A percentile compares a stretch with the other conserved stretches of the same genome.
Evolutionary conservation across 2,113 vertebrate species (phyloP).

Genomic region (Mastomys natalensis): DNA sequence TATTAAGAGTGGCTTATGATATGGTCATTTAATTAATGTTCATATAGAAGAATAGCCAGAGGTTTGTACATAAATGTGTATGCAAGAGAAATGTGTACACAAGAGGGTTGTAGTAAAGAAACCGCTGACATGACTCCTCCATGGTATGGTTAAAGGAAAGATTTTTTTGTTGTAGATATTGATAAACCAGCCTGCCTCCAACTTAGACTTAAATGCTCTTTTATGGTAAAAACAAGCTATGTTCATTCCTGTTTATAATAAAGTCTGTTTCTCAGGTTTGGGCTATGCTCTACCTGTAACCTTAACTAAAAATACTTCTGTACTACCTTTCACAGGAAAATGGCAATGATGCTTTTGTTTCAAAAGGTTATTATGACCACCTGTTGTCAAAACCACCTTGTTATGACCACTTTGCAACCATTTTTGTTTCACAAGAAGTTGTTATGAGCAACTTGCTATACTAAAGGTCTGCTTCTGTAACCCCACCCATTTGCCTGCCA

Average conservation of each 20-base stretch:
- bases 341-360: background rate
- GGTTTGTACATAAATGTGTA: background rate
- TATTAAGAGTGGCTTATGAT: background rate
- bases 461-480: background rate
- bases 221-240: background rate
- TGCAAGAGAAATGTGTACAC: background rate
- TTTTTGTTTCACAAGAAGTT: background rate
- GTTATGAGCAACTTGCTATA: background rate
- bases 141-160: background rate
- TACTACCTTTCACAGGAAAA: background rate
- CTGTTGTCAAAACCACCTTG: background rate
- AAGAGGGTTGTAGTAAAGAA: background rate
- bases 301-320: background rate
- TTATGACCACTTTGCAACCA: background rate
- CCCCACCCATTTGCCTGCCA: background rate
- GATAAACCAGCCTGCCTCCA: background rate
- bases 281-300: background rate
- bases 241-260: background rate
- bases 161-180: background rate
- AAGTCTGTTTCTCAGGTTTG: background rate
- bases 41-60: background rate
- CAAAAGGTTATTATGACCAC: background rate
- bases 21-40: background rate
- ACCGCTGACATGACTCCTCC: background rate
- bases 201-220: background rate